Base-by-base conservation (phyloP, 2,797 vertebrate genomes). In the Acipenser oxyrinchus region DNA sequence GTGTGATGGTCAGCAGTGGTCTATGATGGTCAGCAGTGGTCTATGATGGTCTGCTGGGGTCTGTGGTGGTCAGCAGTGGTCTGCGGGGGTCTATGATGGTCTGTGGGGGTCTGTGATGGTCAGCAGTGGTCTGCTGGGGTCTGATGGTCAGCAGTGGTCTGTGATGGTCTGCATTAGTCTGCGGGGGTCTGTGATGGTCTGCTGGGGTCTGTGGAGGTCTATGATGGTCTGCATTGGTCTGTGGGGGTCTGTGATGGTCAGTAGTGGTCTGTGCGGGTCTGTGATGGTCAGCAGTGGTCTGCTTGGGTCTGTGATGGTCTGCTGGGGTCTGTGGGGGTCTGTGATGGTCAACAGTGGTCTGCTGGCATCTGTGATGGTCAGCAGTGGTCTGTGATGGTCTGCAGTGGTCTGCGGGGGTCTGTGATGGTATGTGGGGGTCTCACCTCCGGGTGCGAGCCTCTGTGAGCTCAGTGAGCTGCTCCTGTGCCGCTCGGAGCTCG, bases 391-490 rank as follows among this genome's bases (percentile, higher is more conserved):
- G 51, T 60, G 63, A 18, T 18, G 18, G 18, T 18, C 18, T 1
- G 2, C 18, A 18, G 18, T 18, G 18, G 18, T 18, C 18, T 18
- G 18, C 18, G 18, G 18, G 18, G 18, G 1, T 18, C 18, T 18
- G 18, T 18, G 23, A 62, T 7, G 76, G 80, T 60, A 51, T 59
- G 62, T 60, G 50, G 55, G 23, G 65, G 5, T 75, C 81, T 80
- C 74, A 93, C 92, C 93, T 90, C 78, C 85, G 85, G 78, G 92
- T 94, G 8, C 92, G 86, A 68, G 89, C 91, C 77, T 94, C 93
- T 0, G 92, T 91, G 72, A 94, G 86, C 75, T 93, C 90, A 48
- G 88, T 87, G 70, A 94, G 89, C 60, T 92, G 79, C 69, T 93
- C 90, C 76, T 94, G 91, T 9, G 91, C 87, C 0, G 86, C 85